Percentiles rank a stretch among this genome's conserved stretches.
These are phyloP conservation scores for Ooceraea biroi DNA, from an alignment of 1,140 invertebrate species.

Conservation along the genomic window DNA sequence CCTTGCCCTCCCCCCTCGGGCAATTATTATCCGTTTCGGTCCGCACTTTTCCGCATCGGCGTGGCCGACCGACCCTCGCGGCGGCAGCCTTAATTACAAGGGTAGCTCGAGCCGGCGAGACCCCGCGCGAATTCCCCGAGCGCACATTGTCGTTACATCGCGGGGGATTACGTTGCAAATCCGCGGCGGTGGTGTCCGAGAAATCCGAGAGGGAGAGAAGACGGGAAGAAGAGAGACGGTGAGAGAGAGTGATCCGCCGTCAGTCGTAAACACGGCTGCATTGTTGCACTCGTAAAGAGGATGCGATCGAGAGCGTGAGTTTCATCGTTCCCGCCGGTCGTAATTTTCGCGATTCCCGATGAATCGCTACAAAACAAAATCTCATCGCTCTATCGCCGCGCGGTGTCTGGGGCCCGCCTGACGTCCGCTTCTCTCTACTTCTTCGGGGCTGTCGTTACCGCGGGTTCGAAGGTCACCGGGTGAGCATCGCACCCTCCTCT, in stretches of 20 bases:
- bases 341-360: slow-evolving; percentile 60
- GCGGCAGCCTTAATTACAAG: slow-evolving; percentile 58
- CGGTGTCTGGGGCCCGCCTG: background rate
- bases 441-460: background rate
- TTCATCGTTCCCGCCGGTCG: slow-evolving; percentile 32
- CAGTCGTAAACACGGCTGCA: slow-evolving; percentile 45
- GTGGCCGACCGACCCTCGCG: slow-evolving; percentile 40
- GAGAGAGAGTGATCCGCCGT: background rate
- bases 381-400: slow-evolving; percentile 56
- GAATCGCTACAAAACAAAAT: slow-evolving; percentile 63
- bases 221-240: background rate
- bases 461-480: background rate
- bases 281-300: slow-evolving; percentile 51
- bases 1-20: background rate
- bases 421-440: background rate
- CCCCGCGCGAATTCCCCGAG: slow-evolving; percentile 9
- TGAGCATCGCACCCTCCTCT: background rate
- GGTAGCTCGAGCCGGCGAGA: slow-evolving; percentile 22
- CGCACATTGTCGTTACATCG: slow-evolving; percentile 48
- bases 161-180: slow-evolving; percentile 58
- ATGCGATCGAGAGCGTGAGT: slow-evolving; percentile 57
- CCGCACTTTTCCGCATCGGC: slow-evolving; percentile 60
- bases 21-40: slow-evolving; percentile 63
- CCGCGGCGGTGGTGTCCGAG: slow-evolving; percentile 11
- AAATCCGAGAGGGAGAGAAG: slow-evolving; percentile 1